Evolutionary conservation across 1,140 invertebrate genomes (phyloP).

Genomic region (Leptinotarsa defecta): DNA sequence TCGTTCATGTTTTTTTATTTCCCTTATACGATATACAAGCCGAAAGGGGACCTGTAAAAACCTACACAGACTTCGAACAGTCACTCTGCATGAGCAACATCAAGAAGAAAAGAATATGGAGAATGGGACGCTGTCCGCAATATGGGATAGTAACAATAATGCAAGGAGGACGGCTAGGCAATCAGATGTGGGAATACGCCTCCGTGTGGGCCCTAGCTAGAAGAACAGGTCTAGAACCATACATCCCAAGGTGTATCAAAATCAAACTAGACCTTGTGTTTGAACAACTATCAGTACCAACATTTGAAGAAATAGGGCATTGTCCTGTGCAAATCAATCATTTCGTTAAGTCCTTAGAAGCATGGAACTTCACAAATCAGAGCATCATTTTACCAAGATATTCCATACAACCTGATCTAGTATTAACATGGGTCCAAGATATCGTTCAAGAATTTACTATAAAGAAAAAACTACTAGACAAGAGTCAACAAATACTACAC

Average conservation of each 20-base stretch:
- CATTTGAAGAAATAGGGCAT: constrained; percentile 62
- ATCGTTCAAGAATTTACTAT: constrained; percentile 64
- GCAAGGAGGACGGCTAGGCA: constrained; percentile 62
- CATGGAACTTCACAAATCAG: constrained; percentile 65
- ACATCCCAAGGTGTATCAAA: constrained; percentile 63
- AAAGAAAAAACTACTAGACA: constrained; percentile 57
- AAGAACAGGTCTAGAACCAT: constrained; percentile 64
- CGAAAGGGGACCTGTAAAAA: constrained; percentile 46
- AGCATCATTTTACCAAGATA: constrained; percentile 65
- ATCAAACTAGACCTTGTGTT: constrained; percentile 62
- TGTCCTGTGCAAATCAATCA: constrained; percentile 60
- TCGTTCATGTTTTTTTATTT: constrained; percentile 67
- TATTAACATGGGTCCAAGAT: constrained; percentile 63
- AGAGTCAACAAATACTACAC: constrained; percentile 58
- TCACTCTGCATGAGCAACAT: constrained; percentile 61
- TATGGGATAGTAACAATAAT: constrained; percentile 64
- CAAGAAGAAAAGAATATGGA: constrained; percentile 58
- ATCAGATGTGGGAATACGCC: constrained; percentile 70
- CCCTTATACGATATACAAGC: constrained; percentile 62
- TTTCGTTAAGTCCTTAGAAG: constrained; percentile 60
- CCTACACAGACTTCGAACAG: constrained; percentile 60
- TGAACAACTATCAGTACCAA: constrained; percentile 63
- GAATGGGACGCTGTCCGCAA: constrained; percentile 57
- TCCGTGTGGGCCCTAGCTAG: constrained; percentile 64
- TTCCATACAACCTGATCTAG: constrained; percentile 62